Evolutionary conservation across 2,888 invertebrate species (phyloP).

Genomic region (Drosophila prostipennis): DNA sequence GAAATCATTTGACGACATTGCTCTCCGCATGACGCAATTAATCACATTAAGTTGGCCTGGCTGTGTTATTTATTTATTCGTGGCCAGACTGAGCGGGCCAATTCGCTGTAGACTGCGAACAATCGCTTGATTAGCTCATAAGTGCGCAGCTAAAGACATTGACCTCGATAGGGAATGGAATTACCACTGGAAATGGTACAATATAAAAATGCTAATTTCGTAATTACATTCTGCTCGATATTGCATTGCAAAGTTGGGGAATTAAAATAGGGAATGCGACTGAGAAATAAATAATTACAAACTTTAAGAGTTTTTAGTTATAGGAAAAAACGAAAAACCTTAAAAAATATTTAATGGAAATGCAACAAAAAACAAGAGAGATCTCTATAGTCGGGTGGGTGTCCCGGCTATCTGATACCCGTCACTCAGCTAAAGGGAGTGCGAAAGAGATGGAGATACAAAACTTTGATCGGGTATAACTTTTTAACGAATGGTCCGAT

Average conservation of each 20-base stretch:
- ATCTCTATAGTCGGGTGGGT: too few relatives aligned
- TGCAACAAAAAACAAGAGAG: too few relatives aligned
- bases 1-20: constrained; percentile 74
- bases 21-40: constrained; percentile 77
- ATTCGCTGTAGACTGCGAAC: constrained; percentile 14
- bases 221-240: constrained; percentile 10
- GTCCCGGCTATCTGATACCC: too few relatives aligned
- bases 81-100: constrained; percentile 31
- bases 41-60: constrained; percentile 69
- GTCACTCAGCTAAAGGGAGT: too few relatives aligned
- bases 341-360: too few relatives aligned
- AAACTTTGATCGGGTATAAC: too few relatives aligned
- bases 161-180: constrained; percentile 26
- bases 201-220: constrained; percentile 19
- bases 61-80: constrained; percentile 43
- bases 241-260: neutral
- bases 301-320: too few relatives aligned
- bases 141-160: constrained; percentile 49
- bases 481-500: too few relatives aligned
- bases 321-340: too few relatives aligned
- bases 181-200: constrained; percentile 8
- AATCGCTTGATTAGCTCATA: constrained; percentile 69
- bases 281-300: too few relatives aligned
- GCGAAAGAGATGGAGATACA: too few relatives aligned
- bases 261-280: neutral